A percentile compares a stretch with the other conserved stretches of the same genome.
Conservation (phyloP, 2,113 vertebrate genomes). For the Cyprinodon variegatus region DNA sequence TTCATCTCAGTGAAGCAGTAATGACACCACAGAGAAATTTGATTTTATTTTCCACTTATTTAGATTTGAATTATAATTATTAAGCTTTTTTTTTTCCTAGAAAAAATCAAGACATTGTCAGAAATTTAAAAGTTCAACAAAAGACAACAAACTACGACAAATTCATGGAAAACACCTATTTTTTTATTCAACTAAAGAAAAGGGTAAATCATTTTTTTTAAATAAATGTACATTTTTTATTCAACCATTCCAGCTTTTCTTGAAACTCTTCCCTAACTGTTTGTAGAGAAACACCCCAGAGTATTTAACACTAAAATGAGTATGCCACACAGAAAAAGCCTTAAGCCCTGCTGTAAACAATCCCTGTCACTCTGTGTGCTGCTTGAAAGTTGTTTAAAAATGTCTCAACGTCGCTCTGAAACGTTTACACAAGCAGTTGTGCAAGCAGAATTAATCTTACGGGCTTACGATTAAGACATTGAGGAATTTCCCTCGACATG, state of each 20-base stretch:
- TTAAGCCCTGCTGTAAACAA: constrained; percentile 64
- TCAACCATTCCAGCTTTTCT: background rate
- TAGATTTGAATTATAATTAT: background rate
- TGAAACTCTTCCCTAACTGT: background rate
- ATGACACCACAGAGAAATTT: background rate
- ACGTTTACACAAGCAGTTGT: constrained; percentile 64
- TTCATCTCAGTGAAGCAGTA: constrained; percentile 12
- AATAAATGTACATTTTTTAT: background rate
- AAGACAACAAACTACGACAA: background rate
- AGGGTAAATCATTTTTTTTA: background rate
- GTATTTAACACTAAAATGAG: constrained; percentile 13
- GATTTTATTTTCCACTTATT: background rate
- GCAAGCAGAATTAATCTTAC: constrained; percentile 68
- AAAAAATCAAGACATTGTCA: background rate
- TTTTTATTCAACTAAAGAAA: background rate
- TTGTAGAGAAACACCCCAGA: constrained; percentile 5
- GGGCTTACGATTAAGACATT: constrained; percentile 72
- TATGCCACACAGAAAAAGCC: constrained; percentile 16
- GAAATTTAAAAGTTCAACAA: background rate
- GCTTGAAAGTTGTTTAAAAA: constrained; percentile 71
- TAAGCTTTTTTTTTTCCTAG: background rate
- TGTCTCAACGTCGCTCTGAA: constrained; percentile 56
- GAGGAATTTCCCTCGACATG: constrained; percentile 68
- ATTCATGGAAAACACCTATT: background rate
- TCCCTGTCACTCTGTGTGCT: constrained; percentile 55